Conservation (phyloP, 2,888 invertebrate species). For the Lampropteryx suffumata region DNA sequence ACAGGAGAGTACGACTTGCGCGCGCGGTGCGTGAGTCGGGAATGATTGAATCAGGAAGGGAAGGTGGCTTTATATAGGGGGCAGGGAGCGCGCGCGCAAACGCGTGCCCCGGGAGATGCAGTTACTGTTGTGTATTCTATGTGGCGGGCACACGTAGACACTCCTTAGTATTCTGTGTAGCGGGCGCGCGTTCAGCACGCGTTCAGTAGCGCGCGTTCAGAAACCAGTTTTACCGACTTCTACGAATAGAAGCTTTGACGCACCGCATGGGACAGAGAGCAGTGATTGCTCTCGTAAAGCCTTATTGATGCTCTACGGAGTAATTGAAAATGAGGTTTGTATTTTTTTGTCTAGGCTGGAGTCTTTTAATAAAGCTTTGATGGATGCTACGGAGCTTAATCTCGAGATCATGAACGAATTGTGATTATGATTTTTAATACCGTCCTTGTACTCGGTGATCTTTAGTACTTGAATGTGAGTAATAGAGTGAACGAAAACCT, state of each 20-base stretch:
- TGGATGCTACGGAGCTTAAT: constrained; percentile 26
- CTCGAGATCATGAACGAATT: constrained; percentile 17
- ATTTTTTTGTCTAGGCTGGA: constrained; percentile 28
- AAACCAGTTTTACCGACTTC: constrained; percentile 72
- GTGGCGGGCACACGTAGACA: constrained; percentile 30
- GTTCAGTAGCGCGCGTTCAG: constrained; percentile 70
- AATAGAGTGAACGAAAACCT: no score
- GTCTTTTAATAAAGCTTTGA: constrained; percentile 31
- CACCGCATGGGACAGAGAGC: constrained; percentile 45
- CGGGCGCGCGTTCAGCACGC: constrained; percentile 69
- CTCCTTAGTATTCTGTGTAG: constrained; percentile 13
- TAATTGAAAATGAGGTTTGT: constrained; percentile 37
- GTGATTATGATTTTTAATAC: constrained; percentile 23
- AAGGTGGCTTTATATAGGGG: constrained; percentile 66
- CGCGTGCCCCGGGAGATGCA: constrained; percentile 44
- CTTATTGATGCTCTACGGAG: constrained; percentile 53
- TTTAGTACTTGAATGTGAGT: no score
- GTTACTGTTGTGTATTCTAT: constrained; percentile 12
- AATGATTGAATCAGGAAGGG: constrained; percentile 78
- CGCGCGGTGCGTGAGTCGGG: constrained; percentile 69
- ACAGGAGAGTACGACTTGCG: constrained; percentile 57
- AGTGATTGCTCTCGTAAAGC: constrained; percentile 57
- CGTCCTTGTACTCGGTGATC: constrained; percentile 9
- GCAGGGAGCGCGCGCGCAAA: constrained; percentile 51
- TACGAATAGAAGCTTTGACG: constrained; percentile 75